phyloP scores from a whole-genome alignment of 2,113 vertebrate species.

The Dasypus novemcinctus region DNA sequence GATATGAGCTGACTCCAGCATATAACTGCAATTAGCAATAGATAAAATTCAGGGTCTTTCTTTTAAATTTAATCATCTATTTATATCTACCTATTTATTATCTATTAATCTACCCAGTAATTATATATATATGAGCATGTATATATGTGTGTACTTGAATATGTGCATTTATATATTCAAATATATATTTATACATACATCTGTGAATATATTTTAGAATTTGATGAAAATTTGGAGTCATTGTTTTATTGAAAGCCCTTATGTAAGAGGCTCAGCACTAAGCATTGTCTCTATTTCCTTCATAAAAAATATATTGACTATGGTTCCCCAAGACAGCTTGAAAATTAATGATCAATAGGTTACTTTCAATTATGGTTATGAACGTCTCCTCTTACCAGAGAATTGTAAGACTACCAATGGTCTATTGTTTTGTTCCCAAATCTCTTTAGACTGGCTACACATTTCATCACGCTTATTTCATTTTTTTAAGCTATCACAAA shows the following conservation, averaged over 20 bases:
- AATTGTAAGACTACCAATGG: neutral
- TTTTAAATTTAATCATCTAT: neutral
- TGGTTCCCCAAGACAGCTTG: neutral
- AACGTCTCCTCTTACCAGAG: neutral
- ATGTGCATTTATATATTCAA: neutral
- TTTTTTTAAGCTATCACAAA: neutral
- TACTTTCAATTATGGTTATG: neutral
- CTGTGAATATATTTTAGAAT: neutral
- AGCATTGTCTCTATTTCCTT: neutral
- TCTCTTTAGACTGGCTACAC: neutral
- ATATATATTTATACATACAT: neutral
- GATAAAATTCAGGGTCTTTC: too few species aligned
- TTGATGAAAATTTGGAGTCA: neutral
- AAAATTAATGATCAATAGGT: neutral
- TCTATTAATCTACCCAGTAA: neutral
- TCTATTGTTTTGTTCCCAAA: neutral
- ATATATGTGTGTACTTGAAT: neutral
- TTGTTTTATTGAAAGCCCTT: neutral
- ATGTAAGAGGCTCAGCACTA: neutral
- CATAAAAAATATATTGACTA: neutral
- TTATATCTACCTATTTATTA: neutral
- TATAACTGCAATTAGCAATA: neutral
- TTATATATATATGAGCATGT: neutral
- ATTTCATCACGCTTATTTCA: conserved; percentile 19
- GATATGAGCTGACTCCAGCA: neutral